These are phyloP conservation scores for Tenrec ecaudatus DNA, from an alignment of 2,113 vertebrate species.

Conservation along the genomic window DNA sequence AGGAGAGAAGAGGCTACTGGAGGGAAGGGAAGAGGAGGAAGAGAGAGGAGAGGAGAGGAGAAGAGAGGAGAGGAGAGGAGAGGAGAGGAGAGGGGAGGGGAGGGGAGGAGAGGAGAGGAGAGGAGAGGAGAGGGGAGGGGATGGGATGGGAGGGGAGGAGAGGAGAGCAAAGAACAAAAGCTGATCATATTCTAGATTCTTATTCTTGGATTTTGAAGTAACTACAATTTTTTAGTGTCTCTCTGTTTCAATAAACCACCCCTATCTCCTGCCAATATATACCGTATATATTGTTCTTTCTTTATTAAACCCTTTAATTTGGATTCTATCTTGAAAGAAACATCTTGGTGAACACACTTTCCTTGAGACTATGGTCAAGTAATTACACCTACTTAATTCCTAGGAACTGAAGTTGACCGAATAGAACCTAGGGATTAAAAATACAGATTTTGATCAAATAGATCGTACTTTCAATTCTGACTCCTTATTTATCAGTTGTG, in stretches of 20 bases:
- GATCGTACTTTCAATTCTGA: background rate
- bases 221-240: background rate
- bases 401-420: background rate
- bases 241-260: background rate
- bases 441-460: background rate
- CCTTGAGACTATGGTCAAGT: background rate
- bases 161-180: background rate
- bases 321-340: background rate
- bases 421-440: background rate
- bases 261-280: background rate
- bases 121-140: background rate
- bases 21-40: background rate
- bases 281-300: background rate
- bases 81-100: background rate
- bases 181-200: background rate
- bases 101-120: background rate
- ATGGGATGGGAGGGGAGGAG: too few relatives aligned
- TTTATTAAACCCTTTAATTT: conserved; percentile 14
- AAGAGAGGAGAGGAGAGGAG: background rate
- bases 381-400: background rate
- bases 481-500: background rate
- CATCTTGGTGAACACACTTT: background rate
- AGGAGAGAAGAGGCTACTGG: background rate
- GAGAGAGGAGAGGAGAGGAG: too few relatives aligned
- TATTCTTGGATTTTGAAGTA: background rate